These are phyloP conservation scores for Drosophila nannoptera DNA, from an alignment of 1,140 invertebrate species.

Conservation along the genomic window DNA sequence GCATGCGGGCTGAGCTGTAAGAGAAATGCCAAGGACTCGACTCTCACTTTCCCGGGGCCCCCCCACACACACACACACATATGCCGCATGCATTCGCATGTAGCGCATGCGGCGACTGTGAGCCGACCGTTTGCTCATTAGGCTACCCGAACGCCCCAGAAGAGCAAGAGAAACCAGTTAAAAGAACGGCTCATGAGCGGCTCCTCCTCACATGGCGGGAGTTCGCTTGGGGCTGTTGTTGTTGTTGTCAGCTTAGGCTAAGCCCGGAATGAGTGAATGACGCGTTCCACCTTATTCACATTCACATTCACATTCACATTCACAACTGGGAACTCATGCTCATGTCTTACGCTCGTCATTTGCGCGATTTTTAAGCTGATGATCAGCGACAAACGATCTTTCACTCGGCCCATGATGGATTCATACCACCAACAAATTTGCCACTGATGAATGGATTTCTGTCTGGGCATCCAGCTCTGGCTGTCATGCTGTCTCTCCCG, in stretches of 20 bases:
- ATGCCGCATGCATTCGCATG: constrained; percentile 2
- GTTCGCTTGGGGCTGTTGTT: constrained; percentile 38
- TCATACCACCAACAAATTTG: constrained; percentile 79
- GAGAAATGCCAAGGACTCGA: too few relatives aligned
- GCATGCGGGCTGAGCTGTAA: too few relatives aligned
- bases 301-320: constrained; percentile 24
- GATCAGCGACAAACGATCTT: constrained; percentile 79
- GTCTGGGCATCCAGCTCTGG: constrained; percentile 31
- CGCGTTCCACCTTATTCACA: constrained; percentile 22
- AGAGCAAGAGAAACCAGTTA: constrained; percentile 40
- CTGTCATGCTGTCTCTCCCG: constrained; percentile 6
- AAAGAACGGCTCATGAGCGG: constrained; percentile 25
- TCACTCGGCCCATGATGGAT: constrained; percentile 78
- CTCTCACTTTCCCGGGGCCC: too few relatives aligned
- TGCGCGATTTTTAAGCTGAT: constrained; percentile 79
- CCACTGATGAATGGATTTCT: constrained; percentile 79
- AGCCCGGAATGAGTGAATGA: constrained; percentile 15
- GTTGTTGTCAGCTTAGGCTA: constrained; percentile 70
- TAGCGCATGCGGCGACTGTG: constrained; percentile 25
- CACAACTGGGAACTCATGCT: constrained; percentile 29
- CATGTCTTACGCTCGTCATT: constrained; percentile 78
- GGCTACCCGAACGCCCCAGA: constrained; percentile 40
- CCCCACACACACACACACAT: neutral
- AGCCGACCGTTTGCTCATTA: constrained; percentile 48
- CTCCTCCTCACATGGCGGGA: constrained; percentile 17